Conservation (phyloP, 2,797 vertebrate genomes). For the Anas capensis region DNA sequence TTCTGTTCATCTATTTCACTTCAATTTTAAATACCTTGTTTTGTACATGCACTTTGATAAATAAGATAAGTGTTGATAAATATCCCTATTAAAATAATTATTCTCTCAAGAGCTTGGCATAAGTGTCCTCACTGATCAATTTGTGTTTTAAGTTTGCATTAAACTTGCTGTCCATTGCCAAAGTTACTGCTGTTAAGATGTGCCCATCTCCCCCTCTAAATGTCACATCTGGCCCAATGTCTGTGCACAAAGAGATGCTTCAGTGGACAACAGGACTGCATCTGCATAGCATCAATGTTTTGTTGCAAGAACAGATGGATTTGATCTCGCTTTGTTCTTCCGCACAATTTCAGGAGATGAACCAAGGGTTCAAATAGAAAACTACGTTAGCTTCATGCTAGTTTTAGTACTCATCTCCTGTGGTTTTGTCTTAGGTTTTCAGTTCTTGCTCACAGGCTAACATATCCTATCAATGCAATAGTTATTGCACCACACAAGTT, state of each 20-base stretch:
- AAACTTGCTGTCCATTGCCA: not conserved
- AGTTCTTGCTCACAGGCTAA: not conserved
- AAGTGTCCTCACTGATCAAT: not conserved
- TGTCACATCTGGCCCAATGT: not conserved
- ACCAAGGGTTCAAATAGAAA: not conserved
- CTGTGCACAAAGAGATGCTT: fast-evolving
- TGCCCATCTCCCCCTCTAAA: not conserved
- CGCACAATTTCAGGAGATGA: not conserved
- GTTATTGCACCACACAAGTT: not conserved
- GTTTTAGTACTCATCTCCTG: not conserved
- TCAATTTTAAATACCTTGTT: not conserved
- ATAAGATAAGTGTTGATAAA: not conserved
- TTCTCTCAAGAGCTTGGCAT: not conserved
- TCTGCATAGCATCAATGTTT: not conserved
- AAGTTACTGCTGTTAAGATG: not conserved
- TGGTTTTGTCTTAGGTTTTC: not conserved
- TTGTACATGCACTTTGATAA: not conserved
- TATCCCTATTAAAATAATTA: not conserved
- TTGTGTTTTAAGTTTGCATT: not conserved
- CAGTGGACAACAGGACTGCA: not conserved
- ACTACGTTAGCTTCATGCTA: not conserved
- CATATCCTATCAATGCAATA: not conserved
- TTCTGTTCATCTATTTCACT: not conserved
- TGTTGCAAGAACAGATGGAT: not conserved
- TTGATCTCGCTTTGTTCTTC: not conserved